Conservation (phyloP, 1,140 invertebrate genomes). For the Plectrocnemia conspersa region DNA sequence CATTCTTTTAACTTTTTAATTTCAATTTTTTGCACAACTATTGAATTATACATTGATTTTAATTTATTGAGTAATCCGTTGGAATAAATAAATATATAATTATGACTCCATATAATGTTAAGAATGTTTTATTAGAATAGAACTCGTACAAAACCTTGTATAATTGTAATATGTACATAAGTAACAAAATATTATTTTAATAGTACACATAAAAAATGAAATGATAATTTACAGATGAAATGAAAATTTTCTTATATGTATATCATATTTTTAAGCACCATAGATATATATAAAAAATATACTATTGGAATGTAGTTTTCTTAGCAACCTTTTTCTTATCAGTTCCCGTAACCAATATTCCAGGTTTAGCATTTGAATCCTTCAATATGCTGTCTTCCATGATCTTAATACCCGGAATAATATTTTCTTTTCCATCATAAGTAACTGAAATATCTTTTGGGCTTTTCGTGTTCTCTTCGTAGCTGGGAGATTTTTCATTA, state of each 20-base stretch:
- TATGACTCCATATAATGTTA: too few relatives aligned
- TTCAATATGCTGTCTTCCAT: background rate
- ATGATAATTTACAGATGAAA: background rate
- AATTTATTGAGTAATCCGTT: too few relatives aligned
- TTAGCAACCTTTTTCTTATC: conserved; percentile 6
- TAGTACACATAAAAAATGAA: background rate
- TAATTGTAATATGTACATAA: too few relatives aligned
- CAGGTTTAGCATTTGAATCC: conserved; percentile 3
- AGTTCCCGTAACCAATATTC: conserved; percentile 13
- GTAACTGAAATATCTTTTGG: too few relatives aligned
- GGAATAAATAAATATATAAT: too few relatives aligned
- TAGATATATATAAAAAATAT: background rate
- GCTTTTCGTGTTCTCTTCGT: too few relatives aligned
- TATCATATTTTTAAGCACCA: background rate
- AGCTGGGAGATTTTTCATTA: too few relatives aligned
- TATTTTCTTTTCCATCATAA: background rate
- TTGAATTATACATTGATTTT: too few relatives aligned
- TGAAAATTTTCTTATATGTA: background rate
- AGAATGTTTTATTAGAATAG: too few relatives aligned
- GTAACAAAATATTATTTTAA: background rate
- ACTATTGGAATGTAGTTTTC: conserved; percentile 16
- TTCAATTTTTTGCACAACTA: too few relatives aligned
- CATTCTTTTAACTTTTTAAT: too few relatives aligned
- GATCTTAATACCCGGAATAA: background rate
- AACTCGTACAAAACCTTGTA: too few relatives aligned